Percentiles rank a stretch among this genome's conserved stretches.
These are phyloP conservation scores for Odontamblyopus lacepedii DNA, from an alignment of 2,797 vertebrate species.

Conservation along the genomic window DNA sequence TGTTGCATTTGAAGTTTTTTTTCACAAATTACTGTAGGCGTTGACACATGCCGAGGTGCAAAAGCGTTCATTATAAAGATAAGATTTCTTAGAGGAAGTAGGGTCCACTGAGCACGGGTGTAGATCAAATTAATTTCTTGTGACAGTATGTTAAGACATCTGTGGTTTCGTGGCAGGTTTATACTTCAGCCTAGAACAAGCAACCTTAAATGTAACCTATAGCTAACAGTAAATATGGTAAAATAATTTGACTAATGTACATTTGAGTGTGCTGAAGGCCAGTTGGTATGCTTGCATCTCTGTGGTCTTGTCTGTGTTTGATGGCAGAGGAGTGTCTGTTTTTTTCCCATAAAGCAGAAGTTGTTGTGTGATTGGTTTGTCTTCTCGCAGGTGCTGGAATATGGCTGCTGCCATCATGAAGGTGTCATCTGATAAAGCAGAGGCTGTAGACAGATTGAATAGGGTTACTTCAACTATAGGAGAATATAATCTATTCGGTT, in stretches of 20 bases:
- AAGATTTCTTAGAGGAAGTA: constrained; percentile 29
- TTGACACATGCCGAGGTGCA: constrained; percentile 43
- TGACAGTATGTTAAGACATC: constrained; percentile 35
- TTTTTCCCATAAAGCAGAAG: constrained; percentile 74
- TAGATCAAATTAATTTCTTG: constrained; percentile 48
- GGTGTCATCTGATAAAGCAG: constrained; percentile 70
- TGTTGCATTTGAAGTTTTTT: constrained; percentile 47
- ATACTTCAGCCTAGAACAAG: background rate
- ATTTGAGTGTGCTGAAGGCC: constrained; percentile 89
- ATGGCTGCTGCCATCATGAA: constrained; percentile 85
- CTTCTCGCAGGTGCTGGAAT: constrained; percentile 80
- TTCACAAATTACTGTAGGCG: constrained; percentile 50
- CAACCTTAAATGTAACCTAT: background rate
- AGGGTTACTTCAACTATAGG: background rate
- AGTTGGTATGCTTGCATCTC: constrained; percentile 81
- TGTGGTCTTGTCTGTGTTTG: constrained; percentile 62
- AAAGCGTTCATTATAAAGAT: constrained; percentile 60
- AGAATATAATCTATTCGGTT: background rate
- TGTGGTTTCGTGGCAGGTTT: background rate
- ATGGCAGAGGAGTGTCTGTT: constrained; percentile 17
- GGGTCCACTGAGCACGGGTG: constrained; percentile 26
- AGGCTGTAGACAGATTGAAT: constrained; percentile 13
- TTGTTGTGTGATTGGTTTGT: constrained; percentile 66
- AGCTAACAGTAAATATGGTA: background rate
- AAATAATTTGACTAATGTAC: constrained; percentile 24